Conservation (phyloP, 2,113 vertebrate genomes). For the Mesitornis unicolor region DNA sequence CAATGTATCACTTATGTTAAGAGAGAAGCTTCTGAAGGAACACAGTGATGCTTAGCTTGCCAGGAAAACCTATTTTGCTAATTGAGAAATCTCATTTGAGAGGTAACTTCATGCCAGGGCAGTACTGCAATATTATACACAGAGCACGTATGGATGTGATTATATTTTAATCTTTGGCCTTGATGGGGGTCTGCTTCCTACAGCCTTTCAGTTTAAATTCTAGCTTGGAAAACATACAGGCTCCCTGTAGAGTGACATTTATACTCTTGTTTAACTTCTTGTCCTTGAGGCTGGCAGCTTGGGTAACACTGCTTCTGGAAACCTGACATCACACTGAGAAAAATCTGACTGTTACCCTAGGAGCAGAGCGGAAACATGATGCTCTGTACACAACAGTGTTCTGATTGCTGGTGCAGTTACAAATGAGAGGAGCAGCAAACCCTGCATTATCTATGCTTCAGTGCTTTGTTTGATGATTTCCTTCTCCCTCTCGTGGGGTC, state of each 20-base stretch:
- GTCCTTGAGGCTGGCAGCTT: slow-evolving; percentile 14
- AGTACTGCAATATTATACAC: not conserved
- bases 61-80: slow-evolving; percentile 56
- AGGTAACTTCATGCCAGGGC: slow-evolving; percentile 3
- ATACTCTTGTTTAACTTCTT: slow-evolving; percentile 34
- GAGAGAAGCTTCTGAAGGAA: slow-evolving; percentile 4
- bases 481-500: not conserved
- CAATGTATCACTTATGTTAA: slow-evolving; percentile 29
- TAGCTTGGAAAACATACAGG: not conserved
- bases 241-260: slow-evolving; percentile 6
- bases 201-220: slow-evolving; percentile 46
- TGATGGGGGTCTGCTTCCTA: slow-evolving; percentile 2
- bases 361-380: not conserved
- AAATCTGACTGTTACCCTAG: not conserved
- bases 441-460: not conserved
- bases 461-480: not conserved
- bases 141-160: slow-evolving; percentile 51
- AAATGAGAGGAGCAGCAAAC: not conserved
- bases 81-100: slow-evolving; percentile 65
- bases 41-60: slow-evolving; percentile 1
- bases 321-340: not conserved
- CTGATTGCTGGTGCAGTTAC: not conserved
- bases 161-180: slow-evolving; percentile 52
- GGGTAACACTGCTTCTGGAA: slow-evolving; percentile 12
- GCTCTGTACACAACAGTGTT: not conserved